Conservation (phyloP, 2,797 vertebrate genomes). For the Amniataba percoides region DNA sequence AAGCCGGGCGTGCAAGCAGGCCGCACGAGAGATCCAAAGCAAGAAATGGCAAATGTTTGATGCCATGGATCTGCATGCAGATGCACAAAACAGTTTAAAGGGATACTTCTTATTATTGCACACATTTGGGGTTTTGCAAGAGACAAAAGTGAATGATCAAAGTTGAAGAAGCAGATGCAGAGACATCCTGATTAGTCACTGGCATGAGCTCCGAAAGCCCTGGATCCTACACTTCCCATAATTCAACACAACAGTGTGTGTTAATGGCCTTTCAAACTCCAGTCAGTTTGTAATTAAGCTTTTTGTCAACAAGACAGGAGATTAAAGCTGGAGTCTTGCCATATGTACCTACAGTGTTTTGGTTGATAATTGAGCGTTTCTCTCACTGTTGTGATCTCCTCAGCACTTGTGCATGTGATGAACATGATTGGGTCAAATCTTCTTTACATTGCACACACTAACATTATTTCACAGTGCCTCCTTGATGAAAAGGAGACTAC, state of each 20-base stretch:
- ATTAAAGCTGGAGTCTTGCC: background rate
- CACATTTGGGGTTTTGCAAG: background rate
- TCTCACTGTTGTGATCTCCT: too few relatives aligned
- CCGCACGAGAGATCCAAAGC: background rate
- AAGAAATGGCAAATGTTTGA: constrained; percentile 17
- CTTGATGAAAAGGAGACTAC: background rate
- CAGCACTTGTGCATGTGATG: too few relatives aligned
- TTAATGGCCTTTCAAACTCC: background rate
- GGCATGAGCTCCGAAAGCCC: too few relatives aligned
- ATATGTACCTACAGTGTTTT: too few relatives aligned
- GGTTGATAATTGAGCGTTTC: too few relatives aligned
- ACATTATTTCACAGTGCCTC: background rate
- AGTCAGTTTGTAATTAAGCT: background rate
- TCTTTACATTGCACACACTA: too few relatives aligned
- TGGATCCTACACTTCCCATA: background rate
- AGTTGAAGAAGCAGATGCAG: background rate
- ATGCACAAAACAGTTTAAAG: background rate
- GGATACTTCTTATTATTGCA: background rate
- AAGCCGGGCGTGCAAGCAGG: constrained; percentile 7
- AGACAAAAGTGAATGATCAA: background rate
- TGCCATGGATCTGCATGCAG: constrained; percentile 12
- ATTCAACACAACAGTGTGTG: background rate
- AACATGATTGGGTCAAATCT: too few relatives aligned
- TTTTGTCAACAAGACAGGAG: background rate
- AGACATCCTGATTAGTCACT: background rate